A percentile compares a stretch with the other conserved stretches of the same genome.
These are phyloP conservation scores for Thecocarcelia acutangulata DNA, from an alignment of 2,888 invertebrate genomes.

Conservation along the genomic window DNA sequence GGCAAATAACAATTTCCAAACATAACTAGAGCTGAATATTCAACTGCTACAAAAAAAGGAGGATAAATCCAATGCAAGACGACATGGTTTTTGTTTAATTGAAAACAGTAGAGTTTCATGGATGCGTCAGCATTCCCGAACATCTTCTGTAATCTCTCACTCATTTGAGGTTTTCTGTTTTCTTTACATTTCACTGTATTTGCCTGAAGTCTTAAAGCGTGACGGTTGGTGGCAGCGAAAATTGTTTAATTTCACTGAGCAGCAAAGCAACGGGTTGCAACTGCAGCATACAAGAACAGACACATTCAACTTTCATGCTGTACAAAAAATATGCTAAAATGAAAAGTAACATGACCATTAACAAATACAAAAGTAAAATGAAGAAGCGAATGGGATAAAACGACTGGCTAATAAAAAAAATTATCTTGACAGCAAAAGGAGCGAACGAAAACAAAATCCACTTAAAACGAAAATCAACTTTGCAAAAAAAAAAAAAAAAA, in stretches of 20 bases:
- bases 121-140: neutral
- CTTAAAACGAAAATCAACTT: too few relatives aligned
- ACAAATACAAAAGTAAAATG: constrained; percentile 5
- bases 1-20: constrained; percentile 33
- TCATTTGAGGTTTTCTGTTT: neutral
- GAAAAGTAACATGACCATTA: neutral
- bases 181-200: neutral
- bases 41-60: neutral
- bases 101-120: neutral
- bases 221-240: neutral
- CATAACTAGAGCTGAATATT: constrained; percentile 11
- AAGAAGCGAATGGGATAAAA: neutral
- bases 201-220: neutral
- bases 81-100: neutral
- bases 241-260: constrained; percentile 34
- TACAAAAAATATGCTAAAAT: constrained; percentile 33
- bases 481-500: too few relatives aligned
- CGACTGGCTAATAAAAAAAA: neutral
- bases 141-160: neutral
- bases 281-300: too few relatives aligned
- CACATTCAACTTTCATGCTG: neutral
- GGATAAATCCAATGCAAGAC: constrained; percentile 37
- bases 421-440: too few relatives aligned
- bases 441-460: too few relatives aligned
- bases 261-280: constrained; percentile 14